phyloP scores from a whole-genome alignment of 1,140 invertebrate species.

The Druon quercuslanigerum region DNA sequence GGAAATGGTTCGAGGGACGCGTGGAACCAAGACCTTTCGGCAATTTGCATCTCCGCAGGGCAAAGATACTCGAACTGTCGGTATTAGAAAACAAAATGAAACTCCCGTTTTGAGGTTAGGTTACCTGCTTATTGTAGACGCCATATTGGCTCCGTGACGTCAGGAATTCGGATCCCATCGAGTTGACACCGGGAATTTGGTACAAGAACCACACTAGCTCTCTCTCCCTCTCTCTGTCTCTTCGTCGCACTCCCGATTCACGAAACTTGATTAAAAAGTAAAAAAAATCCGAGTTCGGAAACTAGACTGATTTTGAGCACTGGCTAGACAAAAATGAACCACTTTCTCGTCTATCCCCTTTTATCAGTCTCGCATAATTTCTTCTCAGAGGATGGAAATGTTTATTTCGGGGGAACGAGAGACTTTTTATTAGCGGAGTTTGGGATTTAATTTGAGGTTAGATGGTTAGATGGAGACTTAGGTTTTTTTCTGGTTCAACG shows the following conservation, averaged over 20 bases:
- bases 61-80: constrained; percentile 27
- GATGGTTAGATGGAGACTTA: too few species aligned
- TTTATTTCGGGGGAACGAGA: too few species aligned
- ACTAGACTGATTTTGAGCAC: background rate
- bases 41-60: constrained; percentile 24
- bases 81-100: constrained; percentile 31
- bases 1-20: background rate
- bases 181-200: constrained; percentile 30
- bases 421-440: too few species aligned
- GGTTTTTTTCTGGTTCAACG: too few species aligned
- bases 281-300: background rate
- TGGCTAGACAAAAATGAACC: background rate
- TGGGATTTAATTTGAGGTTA: too few species aligned
- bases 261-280: background rate
- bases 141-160: constrained; percentile 27
- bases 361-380: background rate
- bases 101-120: constrained; percentile 29
- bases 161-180: constrained; percentile 27
- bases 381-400: too few species aligned
- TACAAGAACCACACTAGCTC: constrained; percentile 22
- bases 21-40: background rate
- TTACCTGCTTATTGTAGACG: constrained; percentile 30
- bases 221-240: background rate
- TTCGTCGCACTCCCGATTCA: background rate
- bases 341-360: background rate